Conservation (phyloP, 2,888 invertebrate species). For the Chelonus formosanus region DNA sequence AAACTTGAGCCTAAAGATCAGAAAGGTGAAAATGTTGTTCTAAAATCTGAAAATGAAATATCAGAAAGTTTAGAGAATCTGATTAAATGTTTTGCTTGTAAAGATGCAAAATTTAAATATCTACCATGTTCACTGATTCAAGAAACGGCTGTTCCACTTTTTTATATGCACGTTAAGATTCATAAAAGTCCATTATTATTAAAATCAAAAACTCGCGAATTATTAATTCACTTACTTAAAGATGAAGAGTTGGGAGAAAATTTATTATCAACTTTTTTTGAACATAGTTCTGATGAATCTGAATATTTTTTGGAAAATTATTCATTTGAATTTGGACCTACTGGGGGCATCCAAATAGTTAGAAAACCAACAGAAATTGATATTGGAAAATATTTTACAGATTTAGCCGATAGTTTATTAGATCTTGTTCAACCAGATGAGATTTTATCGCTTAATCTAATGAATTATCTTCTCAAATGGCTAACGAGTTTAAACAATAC, state of each 20-base stretch:
- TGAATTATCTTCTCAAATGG: conserved; percentile 60
- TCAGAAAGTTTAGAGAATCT: conserved; percentile 57
- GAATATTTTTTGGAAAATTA: conserved; percentile 53
- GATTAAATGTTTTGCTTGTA: conserved; percentile 56
- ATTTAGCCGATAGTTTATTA: conserved; percentile 57
- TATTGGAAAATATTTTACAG: conserved; percentile 48
- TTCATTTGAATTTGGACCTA: conserved; percentile 49
- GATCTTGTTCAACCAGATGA: conserved; percentile 55
- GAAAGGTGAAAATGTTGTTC: not conserved
- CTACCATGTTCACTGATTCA: conserved; percentile 53
- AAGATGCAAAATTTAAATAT: conserved; percentile 57
- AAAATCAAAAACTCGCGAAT: conserved; percentile 47
- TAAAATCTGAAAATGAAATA: conserved; percentile 53
- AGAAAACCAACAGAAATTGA: conserved; percentile 44
- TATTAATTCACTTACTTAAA: conserved; percentile 49
- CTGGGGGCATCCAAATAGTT: conserved; percentile 52
- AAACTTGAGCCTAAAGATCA: conserved; percentile 10
- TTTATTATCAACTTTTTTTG: conserved; percentile 51
- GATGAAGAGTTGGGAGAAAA: conserved; percentile 41
- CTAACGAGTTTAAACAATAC: conserved; percentile 45
- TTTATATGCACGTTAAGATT: conserved; percentile 51
- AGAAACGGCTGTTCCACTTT: conserved; percentile 53
- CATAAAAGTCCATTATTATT: conserved; percentile 48
- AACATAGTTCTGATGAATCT: conserved; percentile 34
- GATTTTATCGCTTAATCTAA: conserved; percentile 55